Conservation (phyloP, 2,888 invertebrate species). For the Agriopis marginaria region DNA sequence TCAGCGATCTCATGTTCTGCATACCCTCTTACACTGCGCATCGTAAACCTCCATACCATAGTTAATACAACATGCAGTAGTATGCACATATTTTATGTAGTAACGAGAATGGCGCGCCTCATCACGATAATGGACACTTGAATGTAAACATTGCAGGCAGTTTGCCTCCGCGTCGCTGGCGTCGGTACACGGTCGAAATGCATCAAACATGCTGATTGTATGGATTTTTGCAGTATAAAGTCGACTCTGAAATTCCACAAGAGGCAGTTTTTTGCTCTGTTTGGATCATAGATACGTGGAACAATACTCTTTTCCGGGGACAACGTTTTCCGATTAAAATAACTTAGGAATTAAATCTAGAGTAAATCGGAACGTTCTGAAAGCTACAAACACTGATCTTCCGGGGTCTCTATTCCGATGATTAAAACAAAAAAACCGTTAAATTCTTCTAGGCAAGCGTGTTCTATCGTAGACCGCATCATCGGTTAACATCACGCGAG, state of each 20-base stretch:
- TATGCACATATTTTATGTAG: conserved; percentile 54
- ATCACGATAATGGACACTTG: conserved; percentile 75
- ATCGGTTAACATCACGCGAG: too few species aligned
- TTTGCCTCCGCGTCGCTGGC: conserved; percentile 51
- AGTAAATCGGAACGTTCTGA: too few species aligned
- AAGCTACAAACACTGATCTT: too few species aligned
- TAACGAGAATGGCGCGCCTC: conserved; percentile 59
- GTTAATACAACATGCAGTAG: conserved; percentile 31
- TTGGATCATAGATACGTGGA: neutral
- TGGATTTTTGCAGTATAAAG: conserved; percentile 9
- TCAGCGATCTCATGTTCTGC: conserved; percentile 3
- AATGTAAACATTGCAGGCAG: conserved; percentile 61
- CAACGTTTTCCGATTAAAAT: too few species aligned
- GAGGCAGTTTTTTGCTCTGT: neutral
- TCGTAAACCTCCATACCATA: neutral
- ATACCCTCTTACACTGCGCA: neutral
- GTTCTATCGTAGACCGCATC: too few species aligned
- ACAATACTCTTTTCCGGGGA: neutral
- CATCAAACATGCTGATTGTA: conserved; percentile 28
- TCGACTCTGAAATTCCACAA: neutral
- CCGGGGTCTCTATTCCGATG: too few species aligned
- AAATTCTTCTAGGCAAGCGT: too few species aligned
- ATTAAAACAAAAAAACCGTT: too few species aligned
- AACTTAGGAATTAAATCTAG: too few species aligned
- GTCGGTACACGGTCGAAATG: conserved; percentile 33